Evolutionary conservation across 2,113 vertebrate genomes (phyloP).

Genomic region (Mesitornis unicolor): DNA sequence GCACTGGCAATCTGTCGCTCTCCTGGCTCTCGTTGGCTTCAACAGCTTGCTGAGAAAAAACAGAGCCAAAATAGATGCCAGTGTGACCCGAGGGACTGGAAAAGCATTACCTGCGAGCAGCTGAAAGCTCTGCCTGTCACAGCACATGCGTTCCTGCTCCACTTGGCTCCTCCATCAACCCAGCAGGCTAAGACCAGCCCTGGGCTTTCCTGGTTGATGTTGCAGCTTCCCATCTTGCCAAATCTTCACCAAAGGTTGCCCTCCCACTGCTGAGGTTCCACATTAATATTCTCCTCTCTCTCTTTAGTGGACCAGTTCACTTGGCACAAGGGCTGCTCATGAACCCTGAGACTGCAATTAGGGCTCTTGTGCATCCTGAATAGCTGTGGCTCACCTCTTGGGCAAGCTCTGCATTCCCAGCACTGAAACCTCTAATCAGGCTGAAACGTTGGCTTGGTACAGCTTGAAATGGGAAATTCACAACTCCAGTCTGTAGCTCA

Average conservation of each 20-base stretch:
- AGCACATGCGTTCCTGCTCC: background rate
- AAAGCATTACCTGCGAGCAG: fast-evolving
- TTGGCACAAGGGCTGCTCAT: background rate
- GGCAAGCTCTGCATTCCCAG: slow-evolving; percentile 15
- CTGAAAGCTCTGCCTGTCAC: background rate
- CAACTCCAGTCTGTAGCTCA: background rate
- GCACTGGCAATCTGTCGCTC: slow-evolving; percentile 32
- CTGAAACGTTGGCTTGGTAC: background rate
- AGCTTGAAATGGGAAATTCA: background rate
- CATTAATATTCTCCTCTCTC: background rate
- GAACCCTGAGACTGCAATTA: background rate
- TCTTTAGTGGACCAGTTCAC: background rate
- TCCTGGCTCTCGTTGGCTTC: slow-evolving; percentile 31
- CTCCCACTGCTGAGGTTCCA: background rate
- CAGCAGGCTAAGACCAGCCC: background rate
- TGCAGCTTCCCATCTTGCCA: background rate
- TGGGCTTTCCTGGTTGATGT: background rate
- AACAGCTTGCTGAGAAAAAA: slow-evolving; percentile 22
- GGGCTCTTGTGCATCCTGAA: background rate
- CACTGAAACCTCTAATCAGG: slow-evolving; percentile 23
- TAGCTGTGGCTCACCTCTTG: slow-evolving; percentile 18
- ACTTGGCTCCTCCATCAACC: background rate
- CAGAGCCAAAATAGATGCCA: background rate
- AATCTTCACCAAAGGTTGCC: background rate
- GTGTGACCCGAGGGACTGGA: background rate